Percentiles rank a stretch among this genome's conserved stretches.
These are phyloP conservation scores for Todiramphus chloris DNA, from an alignment of 2,113 vertebrate genomes.

Conservation along the genomic window DNA sequence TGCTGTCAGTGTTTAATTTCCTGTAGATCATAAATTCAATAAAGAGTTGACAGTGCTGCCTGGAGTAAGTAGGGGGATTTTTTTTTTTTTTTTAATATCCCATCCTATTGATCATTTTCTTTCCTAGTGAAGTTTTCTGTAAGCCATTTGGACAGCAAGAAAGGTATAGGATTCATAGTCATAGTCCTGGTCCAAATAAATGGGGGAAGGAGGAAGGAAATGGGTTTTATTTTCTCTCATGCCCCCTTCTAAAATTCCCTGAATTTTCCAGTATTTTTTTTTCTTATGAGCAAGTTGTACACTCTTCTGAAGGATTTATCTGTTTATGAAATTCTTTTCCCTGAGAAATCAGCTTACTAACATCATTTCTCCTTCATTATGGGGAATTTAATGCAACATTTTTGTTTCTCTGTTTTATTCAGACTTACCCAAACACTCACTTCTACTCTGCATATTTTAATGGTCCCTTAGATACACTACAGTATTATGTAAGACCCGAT, in stretches of 20 bases:
- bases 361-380: background rate
- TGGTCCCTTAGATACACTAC: background rate
- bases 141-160: constrained; percentile 20
- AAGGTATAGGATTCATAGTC: background rate
- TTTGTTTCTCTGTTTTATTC: background rate
- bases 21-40: constrained; percentile 65
- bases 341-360: background rate
- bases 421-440: background rate
- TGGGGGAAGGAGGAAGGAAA: background rate
- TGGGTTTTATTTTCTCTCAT: background rate
- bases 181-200: background rate
- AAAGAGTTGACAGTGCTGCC: constrained; percentile 20
- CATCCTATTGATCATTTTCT: constrained; percentile 35
- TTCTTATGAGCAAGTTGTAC: background rate
- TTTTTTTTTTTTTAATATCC: constrained; percentile 23
- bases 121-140: background rate
- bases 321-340: background rate
- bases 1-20: constrained; percentile 68
- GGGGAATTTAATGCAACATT: background rate
- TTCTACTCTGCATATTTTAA: background rate
- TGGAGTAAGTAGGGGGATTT: background rate
- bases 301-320: background rate
- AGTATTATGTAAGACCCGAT: background rate
- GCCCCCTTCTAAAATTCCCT: background rate
- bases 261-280: background rate